Evolutionary conservation across 2,888 invertebrate species (phyloP), one percentile per base, ranked within the genome.

Genomic region (Parapristionchus giblindavisi): DNA sequence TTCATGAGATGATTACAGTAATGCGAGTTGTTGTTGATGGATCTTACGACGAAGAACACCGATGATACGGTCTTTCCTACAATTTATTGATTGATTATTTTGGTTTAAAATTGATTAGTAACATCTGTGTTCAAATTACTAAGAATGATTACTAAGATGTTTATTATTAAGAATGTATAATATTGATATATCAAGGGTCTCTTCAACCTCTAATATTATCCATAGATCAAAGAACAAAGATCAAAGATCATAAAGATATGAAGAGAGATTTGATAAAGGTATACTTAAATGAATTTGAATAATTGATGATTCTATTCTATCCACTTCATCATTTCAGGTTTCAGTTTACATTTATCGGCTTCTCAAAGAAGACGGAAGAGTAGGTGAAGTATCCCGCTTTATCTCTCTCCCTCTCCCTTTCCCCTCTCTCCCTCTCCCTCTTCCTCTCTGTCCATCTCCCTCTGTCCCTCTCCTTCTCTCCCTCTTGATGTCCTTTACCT

Each of bases 41-140:
- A 72, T 40, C 43, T 72, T 72, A 27, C 60, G 38, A n/a, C 72
- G 27, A 29, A 72, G 72, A 4, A 72, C 72, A 1, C 32, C 58
- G 43, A 72, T 72, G 58, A 72, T 72, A 21, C 72, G 58, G 36
- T 72, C 72, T 34, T 72, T 72, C 60, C 72, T 72, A 60, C n/a
- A 72, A 72, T 52, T 6, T 11, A n/a, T n/a, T 8, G 3, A 60
- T 36, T n/a, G 21, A 60, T 34, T 40, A 61, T 40, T 61, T 27
- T 40, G 61, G 61, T 24, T 38, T 38, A 40, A 61, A 61, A 61
- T 61, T 61, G 40, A 27, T 61, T 40, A 61, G n/a, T n/a, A n/a
- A n/a, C n/a, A n/a, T n/a, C n/a, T n/a, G n/a, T n/a, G n/a, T n/a
- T n/a, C n/a, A n/a, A n/a, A n/a, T n/a, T n/a, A n/a, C n/a, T n/a